These are phyloP conservation scores for Mythimna impura DNA, from an alignment of 2,888 invertebrate species.

Conservation along the genomic window DNA sequence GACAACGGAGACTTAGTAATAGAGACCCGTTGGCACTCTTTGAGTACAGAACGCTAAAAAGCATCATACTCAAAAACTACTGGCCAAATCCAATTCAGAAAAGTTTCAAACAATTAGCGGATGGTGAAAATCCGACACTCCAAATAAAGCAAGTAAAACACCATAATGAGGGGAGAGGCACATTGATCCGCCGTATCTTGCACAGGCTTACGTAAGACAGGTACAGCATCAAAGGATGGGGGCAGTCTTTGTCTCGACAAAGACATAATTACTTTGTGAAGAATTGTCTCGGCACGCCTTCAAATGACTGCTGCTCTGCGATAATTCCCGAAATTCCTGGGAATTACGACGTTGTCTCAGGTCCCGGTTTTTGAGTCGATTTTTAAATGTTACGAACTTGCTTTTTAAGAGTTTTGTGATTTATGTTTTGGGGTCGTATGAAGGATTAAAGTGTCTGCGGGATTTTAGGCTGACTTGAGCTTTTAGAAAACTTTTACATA, in stretches of 20 bases:
- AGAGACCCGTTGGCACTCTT: no score
- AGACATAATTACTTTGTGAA: conserved; percentile 65
- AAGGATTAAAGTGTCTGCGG: conserved; percentile 13
- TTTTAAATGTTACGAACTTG: conserved; percentile 23
- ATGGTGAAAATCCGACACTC: conserved; percentile 11
- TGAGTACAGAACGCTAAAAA: neutral
- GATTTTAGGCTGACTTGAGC: neutral
- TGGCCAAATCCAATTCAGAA: conserved; percentile 9
- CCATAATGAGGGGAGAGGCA: conserved; percentile 51
- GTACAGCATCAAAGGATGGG: conserved; percentile 53
- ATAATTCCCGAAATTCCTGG: conserved; percentile 40
- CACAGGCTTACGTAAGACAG: conserved; percentile 52
- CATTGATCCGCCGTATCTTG: conserved; percentile 44
- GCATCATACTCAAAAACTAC: neutral
- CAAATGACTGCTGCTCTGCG: conserved; percentile 48
- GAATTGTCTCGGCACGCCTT: conserved; percentile 54
- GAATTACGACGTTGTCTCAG: conserved; percentile 13
- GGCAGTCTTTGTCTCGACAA: conserved; percentile 61
- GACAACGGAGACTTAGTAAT: neutral
- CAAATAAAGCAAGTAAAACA: conserved; percentile 30
- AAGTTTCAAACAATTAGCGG: conserved; percentile 32
- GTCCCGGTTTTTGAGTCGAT: conserved; percentile 18
- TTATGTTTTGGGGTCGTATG: conserved; percentile 28
- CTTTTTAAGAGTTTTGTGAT: conserved; percentile 27
- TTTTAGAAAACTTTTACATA: neutral